Evolutionary conservation across 1,140 invertebrate genomes (phyloP), one percentile per base, ranked within the genome.

Genomic region (Drosophila malerkotliana): DNA sequence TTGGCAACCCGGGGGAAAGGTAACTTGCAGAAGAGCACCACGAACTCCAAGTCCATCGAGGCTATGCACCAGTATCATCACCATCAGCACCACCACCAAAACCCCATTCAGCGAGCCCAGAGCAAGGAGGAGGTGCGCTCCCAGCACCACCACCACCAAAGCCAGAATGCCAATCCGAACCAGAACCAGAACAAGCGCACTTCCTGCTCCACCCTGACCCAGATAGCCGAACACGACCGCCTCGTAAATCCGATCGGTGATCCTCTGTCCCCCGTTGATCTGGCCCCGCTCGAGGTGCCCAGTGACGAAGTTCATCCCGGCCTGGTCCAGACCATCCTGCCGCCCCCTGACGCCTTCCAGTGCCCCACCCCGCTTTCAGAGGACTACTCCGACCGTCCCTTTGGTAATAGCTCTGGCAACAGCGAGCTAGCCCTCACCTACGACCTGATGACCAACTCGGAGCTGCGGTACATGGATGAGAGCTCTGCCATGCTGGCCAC

Each of bases 401-500:
- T 93, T 76, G 89, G 84, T 34, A 87, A 83, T 26, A 89, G 85
- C 49, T 91, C 90, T 14, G 91, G 79, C 12, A 75, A 91, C 37
- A 92, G 91, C 39, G 91, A 92, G 24, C 71, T 92, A 30, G 82
- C 79, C 51, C 93, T 94, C 72, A 95, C 94, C 24, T 96, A 95
- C 84, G 96, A 97, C 84, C 93, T 96, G 59, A 92, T 97, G 54
- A 94, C 95, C 24, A 96, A 95, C 48, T 95, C 95, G 10, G 97
- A 98, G 92, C 92, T 98, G 37, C 93, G 95, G 14, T 98, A 94
- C 89, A 97, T 98, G 97, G 97, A 98, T 89, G 97, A 98, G 85
- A 97, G 96, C 91, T 98, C 97, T 5, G 94, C 97, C 30, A 95
- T 96, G 71, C 92, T 97, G 48, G 62, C 78, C 55, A 96, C 95